Base-by-base conservation (phyloP, 2,113 vertebrate species). In the Meleagris gallopavo region DNA sequence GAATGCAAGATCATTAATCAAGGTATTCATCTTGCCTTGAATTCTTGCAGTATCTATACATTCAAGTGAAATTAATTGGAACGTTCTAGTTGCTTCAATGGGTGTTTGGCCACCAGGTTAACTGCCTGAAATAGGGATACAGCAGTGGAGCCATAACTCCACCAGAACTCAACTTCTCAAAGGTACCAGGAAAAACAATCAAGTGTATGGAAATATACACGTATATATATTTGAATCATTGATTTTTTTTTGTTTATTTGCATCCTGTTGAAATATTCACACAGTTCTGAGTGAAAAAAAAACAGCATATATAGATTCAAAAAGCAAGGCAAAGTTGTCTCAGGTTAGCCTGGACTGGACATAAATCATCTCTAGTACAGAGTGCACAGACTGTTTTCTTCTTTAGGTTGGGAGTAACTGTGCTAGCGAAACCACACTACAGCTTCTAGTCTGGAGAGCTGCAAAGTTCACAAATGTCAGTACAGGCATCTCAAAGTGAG, bases 401-500 rank as follows among this genome's bases (percentile, higher is more conserved):
- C 25, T 81, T 88, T 6, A 34, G 41, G 20, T 1, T 55, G 62
- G 40, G 71, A 85, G 20, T 66, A 80, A 27, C 60, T 21, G 75
- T 19, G 36, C 55, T 90, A 86, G 91, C 61, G 43, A 93, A 75
- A 34, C 54, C 54, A 55, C 54, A 55, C 5, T 2, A 2, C n/a
- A 91, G 84, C 66, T 84, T 89, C 87, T 66, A 79, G 58, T 16
- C n/a, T 45, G 74, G 57, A 89, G 19, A 87, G 66, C 52, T 65
- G 54, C 54, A 81, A 87, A 72, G 27, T 36, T 85, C 58, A 13
- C 48, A 57, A 10, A 43, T 43, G 61, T 60, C 78, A 61, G 38
- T 22, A 48, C 1, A 29, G 54, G 9, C 32, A 65, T 36, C 84
- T 85, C 78, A 85, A 65, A 58, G n/a, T 7, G 46, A 87, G 10